phyloP scores from a whole-genome alignment of 23 tunicate genomes.

The Corella eumyota region DNA sequence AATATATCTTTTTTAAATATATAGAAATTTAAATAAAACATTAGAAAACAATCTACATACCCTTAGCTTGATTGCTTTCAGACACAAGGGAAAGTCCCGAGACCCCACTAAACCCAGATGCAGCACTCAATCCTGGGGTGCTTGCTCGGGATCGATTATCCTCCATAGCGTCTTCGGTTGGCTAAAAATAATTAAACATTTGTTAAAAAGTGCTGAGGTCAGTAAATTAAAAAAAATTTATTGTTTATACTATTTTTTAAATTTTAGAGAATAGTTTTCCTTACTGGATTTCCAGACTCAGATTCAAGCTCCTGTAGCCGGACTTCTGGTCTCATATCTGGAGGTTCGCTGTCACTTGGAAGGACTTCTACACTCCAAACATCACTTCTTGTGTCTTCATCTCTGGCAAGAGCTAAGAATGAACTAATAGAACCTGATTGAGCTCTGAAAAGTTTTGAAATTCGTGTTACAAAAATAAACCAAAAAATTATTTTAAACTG shows the following conservation, averaged over 20 bases:
- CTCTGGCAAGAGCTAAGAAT: constrained; percentile 38
- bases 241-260: not conserved
- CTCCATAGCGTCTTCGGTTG: constrained; percentile 54
- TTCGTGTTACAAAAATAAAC: too few relatives aligned
- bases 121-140: constrained; percentile 93
- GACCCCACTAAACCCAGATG: constrained; percentile 76
- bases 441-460: too few relatives aligned
- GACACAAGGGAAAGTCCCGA: constrained; percentile 71
- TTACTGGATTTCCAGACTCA: constrained; percentile 44
- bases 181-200: constrained; percentile 11
- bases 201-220: not conserved
- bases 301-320: constrained; percentile 78
- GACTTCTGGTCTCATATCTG: constrained; percentile 70
- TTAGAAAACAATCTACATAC: too few relatives aligned
- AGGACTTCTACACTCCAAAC: constrained; percentile 98
- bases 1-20: not conserved
- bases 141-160: constrained; percentile 91
- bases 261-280: too few relatives aligned
- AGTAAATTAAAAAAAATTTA: not conserved
- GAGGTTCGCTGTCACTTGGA: constrained; percentile 93
- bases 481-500: too few relatives aligned
- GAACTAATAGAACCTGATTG: constrained; percentile 27
- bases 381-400: constrained; percentile 95
- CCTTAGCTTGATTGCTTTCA: constrained; percentile 56
- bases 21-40: not conserved